Evolutionary conservation across 2,797 vertebrate species (phyloP).

Genomic region (Acanthurus tractus): DNA sequence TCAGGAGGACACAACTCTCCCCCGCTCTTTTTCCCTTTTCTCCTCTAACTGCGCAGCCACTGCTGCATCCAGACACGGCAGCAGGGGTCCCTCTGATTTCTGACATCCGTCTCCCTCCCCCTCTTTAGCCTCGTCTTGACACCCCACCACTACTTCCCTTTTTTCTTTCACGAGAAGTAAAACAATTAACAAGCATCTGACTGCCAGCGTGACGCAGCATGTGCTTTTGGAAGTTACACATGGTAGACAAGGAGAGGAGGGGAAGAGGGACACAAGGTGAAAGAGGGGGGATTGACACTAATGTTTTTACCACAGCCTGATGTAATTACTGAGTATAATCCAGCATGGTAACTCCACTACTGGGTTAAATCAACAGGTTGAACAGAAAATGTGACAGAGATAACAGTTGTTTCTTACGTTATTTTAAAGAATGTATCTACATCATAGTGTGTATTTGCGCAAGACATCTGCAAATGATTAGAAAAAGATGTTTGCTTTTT

Average conservation of each 20-base stretch:
- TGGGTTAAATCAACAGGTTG: conserved; percentile 64
- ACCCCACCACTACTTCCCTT: conserved; percentile 19
- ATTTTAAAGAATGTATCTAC: not conserved
- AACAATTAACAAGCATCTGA: conserved; percentile 63
- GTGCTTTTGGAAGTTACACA: conserved; percentile 50
- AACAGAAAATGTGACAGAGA: conserved; percentile 6
- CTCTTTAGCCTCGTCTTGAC: conserved; percentile 30
- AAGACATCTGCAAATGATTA: conserved; percentile 6
- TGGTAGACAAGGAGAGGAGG: not conserved
- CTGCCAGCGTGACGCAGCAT: conserved; percentile 44
- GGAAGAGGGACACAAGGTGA: not conserved
- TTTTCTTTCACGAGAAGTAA: conserved; percentile 37
- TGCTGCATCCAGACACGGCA: conserved; percentile 76
- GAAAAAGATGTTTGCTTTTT: conserved; percentile 2
- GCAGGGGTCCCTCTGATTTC: conserved; percentile 72
- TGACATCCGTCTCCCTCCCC: conserved; percentile 47
- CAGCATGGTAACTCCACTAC: conserved; percentile 20
- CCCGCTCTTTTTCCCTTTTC: conserved; percentile 33
- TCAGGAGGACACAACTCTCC: conserved; percentile 63
- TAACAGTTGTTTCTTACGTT: not conserved
- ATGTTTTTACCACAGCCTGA: conserved; percentile 16
- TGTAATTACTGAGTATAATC: conserved; percentile 19
- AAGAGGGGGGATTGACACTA: not conserved
- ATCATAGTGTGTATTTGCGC: not conserved
- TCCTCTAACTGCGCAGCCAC: conserved; percentile 61